phyloP scores from a whole-genome alignment of 1,140 invertebrate species.

The Dendroctonus valens region DNA sequence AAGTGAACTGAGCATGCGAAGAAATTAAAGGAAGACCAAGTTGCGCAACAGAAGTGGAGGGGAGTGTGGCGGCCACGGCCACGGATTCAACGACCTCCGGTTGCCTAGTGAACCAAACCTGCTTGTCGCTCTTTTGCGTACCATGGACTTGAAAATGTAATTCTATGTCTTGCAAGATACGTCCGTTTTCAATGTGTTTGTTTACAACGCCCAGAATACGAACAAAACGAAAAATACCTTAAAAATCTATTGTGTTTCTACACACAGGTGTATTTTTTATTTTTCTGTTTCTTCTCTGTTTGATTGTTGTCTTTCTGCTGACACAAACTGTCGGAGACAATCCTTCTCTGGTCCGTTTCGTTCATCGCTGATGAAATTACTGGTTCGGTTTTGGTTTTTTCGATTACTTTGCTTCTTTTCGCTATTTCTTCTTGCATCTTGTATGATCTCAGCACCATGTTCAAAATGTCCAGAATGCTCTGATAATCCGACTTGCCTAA shows the following conservation, averaged over 20 bases:
- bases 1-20: too few relatives aligned
- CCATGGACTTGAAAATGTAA: neutral
- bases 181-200: too few relatives aligned
- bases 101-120: constrained; percentile 51
- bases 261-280: neutral
- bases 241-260: neutral
- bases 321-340: constrained; percentile 15
- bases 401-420: neutral
- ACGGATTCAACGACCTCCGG: constrained; percentile 50
- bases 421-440: constrained; percentile 9
- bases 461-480: constrained; percentile 19
- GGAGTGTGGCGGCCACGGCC: constrained; percentile 41
- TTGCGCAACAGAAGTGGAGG: constrained; percentile 39
- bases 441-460: constrained; percentile 13
- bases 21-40: constrained; percentile 6
- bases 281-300: constrained; percentile 11
- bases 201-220: too few relatives aligned
- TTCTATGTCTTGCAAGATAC: too few relatives aligned
- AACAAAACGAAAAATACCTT: too few relatives aligned
- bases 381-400: constrained; percentile 15
- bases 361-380: neutral
- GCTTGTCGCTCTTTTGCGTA: constrained; percentile 37
- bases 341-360: constrained; percentile 13
- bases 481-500: constrained; percentile 11
- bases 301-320: constrained; percentile 5